phyloP scores from a whole-genome alignment of 1,140 invertebrate species.

The Tetranychus cinnabarinus region DNA sequence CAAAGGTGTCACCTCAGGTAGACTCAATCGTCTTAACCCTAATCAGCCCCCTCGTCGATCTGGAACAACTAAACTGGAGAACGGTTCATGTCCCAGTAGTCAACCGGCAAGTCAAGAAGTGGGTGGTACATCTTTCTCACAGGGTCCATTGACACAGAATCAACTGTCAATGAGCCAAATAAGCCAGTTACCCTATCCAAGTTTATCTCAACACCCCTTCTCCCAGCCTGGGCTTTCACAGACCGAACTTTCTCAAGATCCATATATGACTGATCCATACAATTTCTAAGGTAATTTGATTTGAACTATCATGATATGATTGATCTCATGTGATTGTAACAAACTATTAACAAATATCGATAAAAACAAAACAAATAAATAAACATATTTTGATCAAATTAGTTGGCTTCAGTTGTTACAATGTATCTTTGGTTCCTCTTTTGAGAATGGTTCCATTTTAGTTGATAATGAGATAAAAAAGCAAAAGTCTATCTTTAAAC shows the following conservation, averaged over 20 bases:
- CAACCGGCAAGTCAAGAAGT: constrained; percentile 4
- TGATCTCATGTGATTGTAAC: too few relatives aligned
- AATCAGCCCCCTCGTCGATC: background rate
- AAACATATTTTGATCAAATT: too few relatives aligned
- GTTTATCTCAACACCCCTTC: constrained; percentile 22
- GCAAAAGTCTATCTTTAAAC: too few relatives aligned
- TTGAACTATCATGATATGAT: too few relatives aligned
- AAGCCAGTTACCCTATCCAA: constrained; percentile 24
- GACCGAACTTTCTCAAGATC: constrained; percentile 27
- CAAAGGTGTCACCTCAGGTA: background rate
- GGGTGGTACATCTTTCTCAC: constrained; percentile 19
- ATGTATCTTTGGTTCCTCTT: too few relatives aligned
- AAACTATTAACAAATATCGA: too few relatives aligned
- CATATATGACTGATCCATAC: background rate
- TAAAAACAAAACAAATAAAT: too few relatives aligned
- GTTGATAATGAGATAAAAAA: too few relatives aligned
- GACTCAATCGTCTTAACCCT: background rate
- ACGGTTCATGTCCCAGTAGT: background rate
- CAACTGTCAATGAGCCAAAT: constrained; percentile 24
- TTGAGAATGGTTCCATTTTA: too few relatives aligned
- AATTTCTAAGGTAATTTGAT: background rate
- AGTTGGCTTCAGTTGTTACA: too few relatives aligned
- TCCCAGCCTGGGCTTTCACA: constrained; percentile 28
- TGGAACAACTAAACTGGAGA: background rate
- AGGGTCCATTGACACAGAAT: constrained; percentile 27